Conservation (phyloP, 1,140 invertebrate species). For the Eubasilissa regina region DNA sequence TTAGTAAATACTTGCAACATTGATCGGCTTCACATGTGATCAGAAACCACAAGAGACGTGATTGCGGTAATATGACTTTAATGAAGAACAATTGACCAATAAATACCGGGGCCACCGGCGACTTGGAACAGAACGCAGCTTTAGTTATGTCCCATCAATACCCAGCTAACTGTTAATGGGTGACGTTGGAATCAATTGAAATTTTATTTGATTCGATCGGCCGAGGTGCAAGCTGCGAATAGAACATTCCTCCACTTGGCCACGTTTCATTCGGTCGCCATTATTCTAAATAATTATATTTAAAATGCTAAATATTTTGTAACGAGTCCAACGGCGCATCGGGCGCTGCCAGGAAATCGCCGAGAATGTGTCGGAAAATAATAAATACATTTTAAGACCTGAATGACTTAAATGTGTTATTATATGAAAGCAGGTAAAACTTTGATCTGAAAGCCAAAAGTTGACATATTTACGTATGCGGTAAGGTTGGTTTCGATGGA, state of each 20-base stretch:
- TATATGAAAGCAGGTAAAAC: background rate
- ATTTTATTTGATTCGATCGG: conserved; percentile 24
- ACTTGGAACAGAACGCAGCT: conserved; percentile 17
- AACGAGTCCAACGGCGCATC: conserved; percentile 3
- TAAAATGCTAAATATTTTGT: conserved; percentile 27
- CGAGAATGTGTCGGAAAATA: conserved; percentile 13
- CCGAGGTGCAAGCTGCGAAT: conserved; percentile 16
- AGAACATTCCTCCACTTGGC: conserved; percentile 25
- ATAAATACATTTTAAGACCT: background rate
- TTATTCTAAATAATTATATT: conserved; percentile 7
- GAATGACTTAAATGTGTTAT: too few species aligned
- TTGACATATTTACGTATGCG: too few species aligned
- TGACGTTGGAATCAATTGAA: conserved; percentile 39
- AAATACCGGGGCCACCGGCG: conserved; percentile 30
- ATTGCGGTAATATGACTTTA: conserved; percentile 38
- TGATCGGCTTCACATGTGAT: background rate
- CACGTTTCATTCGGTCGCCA: conserved; percentile 19
- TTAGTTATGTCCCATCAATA: conserved; percentile 36
- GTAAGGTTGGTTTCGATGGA: too few species aligned
- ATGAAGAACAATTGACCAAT: conserved; percentile 40
- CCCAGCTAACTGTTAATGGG: conserved; percentile 27
- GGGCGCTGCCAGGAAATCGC: background rate
- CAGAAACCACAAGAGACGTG: conserved; percentile 12
- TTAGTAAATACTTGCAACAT: too few species aligned
- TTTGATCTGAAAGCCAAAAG: background rate